Evolutionary conservation across 2,797 vertebrate genomes (phyloP).

Genomic region (Neoniphon sammara): DNA sequence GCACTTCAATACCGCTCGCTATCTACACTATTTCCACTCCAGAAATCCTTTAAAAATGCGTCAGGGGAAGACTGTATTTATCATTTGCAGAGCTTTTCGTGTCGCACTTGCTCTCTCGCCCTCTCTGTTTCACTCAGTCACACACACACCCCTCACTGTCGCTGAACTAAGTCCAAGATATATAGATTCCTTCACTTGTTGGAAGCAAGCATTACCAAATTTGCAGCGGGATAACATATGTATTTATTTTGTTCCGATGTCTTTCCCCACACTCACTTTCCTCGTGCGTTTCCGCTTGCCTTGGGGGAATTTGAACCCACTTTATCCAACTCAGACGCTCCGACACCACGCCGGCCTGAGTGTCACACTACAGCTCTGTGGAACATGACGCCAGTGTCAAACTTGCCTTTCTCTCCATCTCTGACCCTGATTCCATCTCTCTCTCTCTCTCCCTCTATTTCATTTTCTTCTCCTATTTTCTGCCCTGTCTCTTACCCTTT

Average conservation of each 20-base stretch:
- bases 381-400: constrained; percentile 64
- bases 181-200: constrained; percentile 45
- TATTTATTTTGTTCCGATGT: constrained; percentile 65
- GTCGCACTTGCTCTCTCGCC: constrained; percentile 3
- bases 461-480: constrained; percentile 12
- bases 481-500: constrained; percentile 15
- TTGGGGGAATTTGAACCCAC: constrained; percentile 68
- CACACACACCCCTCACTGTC: constrained; percentile 4
- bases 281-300: constrained; percentile 68
- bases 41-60: constrained; percentile 12
- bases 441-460: constrained; percentile 15
- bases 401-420: constrained; percentile 26
- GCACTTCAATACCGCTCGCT: constrained; percentile 7
- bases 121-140: background rate
- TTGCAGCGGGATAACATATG: constrained; percentile 47
- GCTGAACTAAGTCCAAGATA: constrained; percentile 26
- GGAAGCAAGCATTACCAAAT: constrained; percentile 47
- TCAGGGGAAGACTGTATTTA: constrained; percentile 22
- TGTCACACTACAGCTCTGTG: constrained; percentile 62
- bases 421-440: background rate
- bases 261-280: constrained; percentile 53
- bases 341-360: constrained; percentile 59
- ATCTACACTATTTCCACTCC: constrained; percentile 17
- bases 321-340: constrained; percentile 59
- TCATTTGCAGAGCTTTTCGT: constrained; percentile 10